Percentiles rank a stretch among this genome's conserved stretches.
phyloP scores from a whole-genome alignment of 23 tunicate genomes.

The Halocynthia roretzi region DNA sequence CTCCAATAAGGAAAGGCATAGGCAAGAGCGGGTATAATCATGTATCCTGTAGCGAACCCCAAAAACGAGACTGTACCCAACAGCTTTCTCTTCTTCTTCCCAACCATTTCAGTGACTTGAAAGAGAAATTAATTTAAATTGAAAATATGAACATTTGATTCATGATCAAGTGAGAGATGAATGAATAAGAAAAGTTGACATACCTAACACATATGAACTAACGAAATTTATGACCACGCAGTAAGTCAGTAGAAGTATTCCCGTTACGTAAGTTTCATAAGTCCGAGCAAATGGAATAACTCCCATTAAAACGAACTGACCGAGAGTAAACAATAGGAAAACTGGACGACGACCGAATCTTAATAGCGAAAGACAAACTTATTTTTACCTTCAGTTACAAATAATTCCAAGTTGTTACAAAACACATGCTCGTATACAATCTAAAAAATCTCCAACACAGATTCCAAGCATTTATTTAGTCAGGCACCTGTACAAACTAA shows the following conservation, averaged over 20 bases:
- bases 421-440: no score
- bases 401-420: no score
- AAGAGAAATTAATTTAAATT: not conserved
- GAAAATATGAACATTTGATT: no score
- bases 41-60: constrained; percentile 2
- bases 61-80: not conserved
- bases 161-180: no score
- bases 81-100: not conserved
- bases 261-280: not conserved
- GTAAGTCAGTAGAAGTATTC: not conserved
- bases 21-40: not conserved
- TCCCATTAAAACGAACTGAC: not conserved
- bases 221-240: constrained; percentile 16
- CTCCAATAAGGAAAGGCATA: constrained; percentile 10
- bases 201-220: constrained; percentile 27
- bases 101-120: constrained; percentile 13
- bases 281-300: not conserved
- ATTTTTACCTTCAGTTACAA: not conserved
- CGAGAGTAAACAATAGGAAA: constrained; percentile 9
- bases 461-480: no score
- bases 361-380: not conserved
- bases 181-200: not conserved
- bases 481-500: no score
- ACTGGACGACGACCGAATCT: constrained; percentile 28
- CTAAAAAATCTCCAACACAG: no score